Evolutionary conservation across 2,888 invertebrate species (phyloP), one percentile per base, ranked within the genome.

Genomic region (Alviniconcha strummeri): DNA sequence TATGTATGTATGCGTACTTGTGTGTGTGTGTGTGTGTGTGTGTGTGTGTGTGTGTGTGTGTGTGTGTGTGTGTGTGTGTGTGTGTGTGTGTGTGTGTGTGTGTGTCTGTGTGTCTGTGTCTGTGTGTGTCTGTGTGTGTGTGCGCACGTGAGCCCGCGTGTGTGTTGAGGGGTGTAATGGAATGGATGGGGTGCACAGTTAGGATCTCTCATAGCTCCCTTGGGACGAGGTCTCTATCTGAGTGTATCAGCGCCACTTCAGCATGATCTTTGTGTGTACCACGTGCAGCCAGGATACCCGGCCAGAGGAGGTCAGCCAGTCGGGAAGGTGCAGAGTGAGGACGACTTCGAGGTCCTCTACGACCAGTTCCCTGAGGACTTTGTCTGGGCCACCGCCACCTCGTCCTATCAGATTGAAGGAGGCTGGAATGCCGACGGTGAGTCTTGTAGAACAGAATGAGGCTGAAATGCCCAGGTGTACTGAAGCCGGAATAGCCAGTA

Each of bases 331-430:
- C 64, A 81, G n/a, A 72, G 80, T 76, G 85, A 85, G 80, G 76
- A 87, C 69, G 87, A 87, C 71, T 75, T 82, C 36, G n/a, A 85
- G 56, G 75, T 85, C 57, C 56, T 88, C 64, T 86, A 87, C 74
- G 87, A 87, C 11, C 84, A 84, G 81, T 89, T 89, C 82, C 89
- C 89, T n/a, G 82, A 80, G 0, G 88, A 85, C 69, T 92, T 92
- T 74, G 83, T 85, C 55, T 92, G 91, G 90, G 90, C 91, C 17
- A 85, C 90, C 13, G 90, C 93, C 1, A 92, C 95, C 11, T 95
- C 95, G 4, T 92, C 95, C 64, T 95, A 95, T 90, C 95, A 95
- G 92, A 95, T 95, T 80, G 95, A 95, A 92, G 95, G 95, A 13
- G 95, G 95, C 9, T 95, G 95, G 95, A 95, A 95, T 90, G 93